Base-by-base conservation (phyloP, 2,888 invertebrate genomes). In the Morpho helenor region DNA sequence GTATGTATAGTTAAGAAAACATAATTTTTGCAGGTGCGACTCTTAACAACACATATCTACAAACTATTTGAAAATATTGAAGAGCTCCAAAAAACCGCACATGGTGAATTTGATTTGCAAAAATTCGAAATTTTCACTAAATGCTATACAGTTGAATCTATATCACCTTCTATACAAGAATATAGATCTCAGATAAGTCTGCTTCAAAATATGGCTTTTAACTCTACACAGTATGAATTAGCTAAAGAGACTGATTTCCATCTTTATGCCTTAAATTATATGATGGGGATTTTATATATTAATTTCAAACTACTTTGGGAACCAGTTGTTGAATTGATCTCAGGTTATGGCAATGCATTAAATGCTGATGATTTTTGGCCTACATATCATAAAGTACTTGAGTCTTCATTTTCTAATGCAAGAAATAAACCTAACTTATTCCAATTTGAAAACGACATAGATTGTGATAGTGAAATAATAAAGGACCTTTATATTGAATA, bases 271-370 rank as follows among this genome's bases (percentile, higher is more conserved):
- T 76, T 99, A 22, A 92, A 94, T 62, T 97, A 96, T 72, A 91
- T 98, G 71, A 91, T 98, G 42, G 97, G 98, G 2, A 92, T 94
- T 60, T 86, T 98, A 52, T 96, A 96, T 78, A 91, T 96, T 22
- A 98, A 98, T 78, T 98, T 99, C 73, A 95, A 96, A 68, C 87
- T 97, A 9, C 79, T 99, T 0, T 98, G 98, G 98, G 95, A 96
- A 63, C 97, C 98, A 0, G 91, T 96, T 0, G 89, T 92, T 10
- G 93, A 95, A 72, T 91, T 97, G 46, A 93, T 98, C 50, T 92
- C 94, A 2, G 92, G 94, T 0, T 96, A 95, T 75, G 96, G 96
- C 0, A 91, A 91, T 70, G 91, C 92, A 0, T 78, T 95, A 71
- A 74, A 87, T 0, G 72, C 83, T 1, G 83, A 92, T n/a, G 86